Base-by-base conservation (phyloP, 2,797 vertebrate species). In the Menidia menidia region DNA sequence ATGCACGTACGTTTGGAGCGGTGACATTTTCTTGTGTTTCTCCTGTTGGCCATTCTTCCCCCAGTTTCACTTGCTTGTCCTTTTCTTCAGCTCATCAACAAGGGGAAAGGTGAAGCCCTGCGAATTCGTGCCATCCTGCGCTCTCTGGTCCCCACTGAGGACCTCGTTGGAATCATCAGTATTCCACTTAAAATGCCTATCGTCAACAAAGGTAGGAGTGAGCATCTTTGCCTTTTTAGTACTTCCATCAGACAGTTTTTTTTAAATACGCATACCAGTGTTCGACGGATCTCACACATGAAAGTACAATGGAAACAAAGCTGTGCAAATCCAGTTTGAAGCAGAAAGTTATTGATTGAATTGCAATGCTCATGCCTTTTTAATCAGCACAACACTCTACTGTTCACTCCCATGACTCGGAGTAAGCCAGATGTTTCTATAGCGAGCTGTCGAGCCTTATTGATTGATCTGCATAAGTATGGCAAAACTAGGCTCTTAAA, bases 101-200 rank as follows among this genome's bases (percentile, higher is more conserved):
- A 98, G 71, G 98, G 98, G 42, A 99, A 99, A 93, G 98, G 98
- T 14, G 98, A 99, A 92, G 98, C 98, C 75, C 95, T 99, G 73
- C 94, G 98, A 70, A 98, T 99, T 59, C 95, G 98, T 41, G 97
- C 98, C 71, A 99, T 99, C 74, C 93, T 99, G 83, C 96, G 98
- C 73, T 99, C 98, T 65, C 89, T 99, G 39, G 98, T 99, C 45
- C 98, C 98, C 15, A 99, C 95, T 0, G 96, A 99, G 73, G 98
- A 99, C 85, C 95, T 99, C 60, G 98, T 99, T 56, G 98, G 98
- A 42, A 99, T 97, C 73, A 99, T 99, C 92, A 99, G 98, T 83
- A 97, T 99, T 77, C 96, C 96, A 0, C 94, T 98, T 41, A 98
- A 97, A 81, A 93, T 98, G 85, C 96, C 98, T 6, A 89, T 95